These are phyloP conservation scores for Platycheirus albimanus DNA, from an alignment of 2,888 invertebrate genomes.

Conservation along the genomic window DNA sequence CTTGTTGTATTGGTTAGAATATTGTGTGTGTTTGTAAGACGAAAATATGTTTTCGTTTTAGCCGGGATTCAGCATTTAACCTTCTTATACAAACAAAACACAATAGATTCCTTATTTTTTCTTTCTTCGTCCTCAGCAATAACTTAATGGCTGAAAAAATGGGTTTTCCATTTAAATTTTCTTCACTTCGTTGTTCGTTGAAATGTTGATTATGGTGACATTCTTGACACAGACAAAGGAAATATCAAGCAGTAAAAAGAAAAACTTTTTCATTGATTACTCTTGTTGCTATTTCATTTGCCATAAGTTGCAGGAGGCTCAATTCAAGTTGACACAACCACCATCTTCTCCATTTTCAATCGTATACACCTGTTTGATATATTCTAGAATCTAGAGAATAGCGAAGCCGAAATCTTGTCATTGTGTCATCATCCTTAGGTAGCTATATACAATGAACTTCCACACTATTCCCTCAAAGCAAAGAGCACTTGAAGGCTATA, in stretches of 20 bases:
- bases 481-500: not conserved
- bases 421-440: slow-evolving; percentile 37
- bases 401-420: slow-evolving; percentile 29
- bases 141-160: slow-evolving; percentile 60
- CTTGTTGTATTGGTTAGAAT: slow-evolving; percentile 5
- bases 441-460: slow-evolving; percentile 23
- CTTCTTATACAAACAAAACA: slow-evolving; percentile 13
- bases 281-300: slow-evolving; percentile 37
- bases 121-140: slow-evolving; percentile 40
- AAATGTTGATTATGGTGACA: slow-evolving; percentile 28
- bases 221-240: slow-evolving; percentile 33
- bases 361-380: slow-evolving; percentile 58
- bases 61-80: slow-evolving; percentile 21
- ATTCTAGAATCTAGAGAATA: not conserved
- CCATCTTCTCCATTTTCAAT: slow-evolving; percentile 26
- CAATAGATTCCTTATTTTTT: no score
- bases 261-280: slow-evolving; percentile 46
- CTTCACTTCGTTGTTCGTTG: slow-evolving; percentile 28
- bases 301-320: slow-evolving; percentile 28
- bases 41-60: slow-evolving; percentile 14
- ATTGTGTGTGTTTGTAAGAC: not conserved
- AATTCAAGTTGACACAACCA: slow-evolving; percentile 34
- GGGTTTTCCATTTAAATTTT: slow-evolving; percentile 55
- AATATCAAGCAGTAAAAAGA: not conserved
- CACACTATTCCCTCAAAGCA: slow-evolving; percentile 38